A percentile compares a stretch with the other conserved stretches of the same genome.
These are phyloP conservation scores for Chrysodeixis includens DNA, from an alignment of 2,888 invertebrate species.

Conservation along the genomic window DNA sequence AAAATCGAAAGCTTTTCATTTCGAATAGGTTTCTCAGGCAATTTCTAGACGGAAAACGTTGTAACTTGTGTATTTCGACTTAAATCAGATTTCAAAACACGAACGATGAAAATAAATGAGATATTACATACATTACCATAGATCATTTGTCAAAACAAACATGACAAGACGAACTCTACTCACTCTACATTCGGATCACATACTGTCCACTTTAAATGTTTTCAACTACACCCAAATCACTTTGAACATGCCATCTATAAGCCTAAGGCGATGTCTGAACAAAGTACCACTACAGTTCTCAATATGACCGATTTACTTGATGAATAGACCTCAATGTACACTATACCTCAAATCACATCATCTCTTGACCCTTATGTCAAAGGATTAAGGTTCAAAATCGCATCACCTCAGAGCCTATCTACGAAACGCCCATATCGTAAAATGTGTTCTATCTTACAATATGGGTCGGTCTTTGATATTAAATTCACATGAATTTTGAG, in stretches of 20 bases:
- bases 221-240: neutral
- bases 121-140: too few species aligned
- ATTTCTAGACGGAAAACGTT: too few species aligned
- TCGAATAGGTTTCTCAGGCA: too few species aligned
- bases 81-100: too few species aligned
- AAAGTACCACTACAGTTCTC: slow-evolving; percentile 11
- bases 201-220: neutral
- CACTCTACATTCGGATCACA: neutral
- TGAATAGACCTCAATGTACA: slow-evolving; percentile 7
- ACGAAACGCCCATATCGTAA: slow-evolving; percentile 16
- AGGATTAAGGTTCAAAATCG: neutral
- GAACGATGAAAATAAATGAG: too few species aligned
- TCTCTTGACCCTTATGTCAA: neutral
- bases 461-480: slow-evolving; percentile 22
- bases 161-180: too few species aligned
- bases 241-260: neutral
- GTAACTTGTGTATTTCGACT: too few species aligned
- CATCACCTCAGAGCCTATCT: neutral
- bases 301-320: slow-evolving; percentile 22
- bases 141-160: neutral
- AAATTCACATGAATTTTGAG: slow-evolving; percentile 18
- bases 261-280: neutral
- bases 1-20: too few species aligned
- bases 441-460: slow-evolving; percentile 26
- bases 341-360: neutral